Base-by-base conservation (phyloP, 2,888 invertebrate species). In the Nebria brevicollis region DNA sequence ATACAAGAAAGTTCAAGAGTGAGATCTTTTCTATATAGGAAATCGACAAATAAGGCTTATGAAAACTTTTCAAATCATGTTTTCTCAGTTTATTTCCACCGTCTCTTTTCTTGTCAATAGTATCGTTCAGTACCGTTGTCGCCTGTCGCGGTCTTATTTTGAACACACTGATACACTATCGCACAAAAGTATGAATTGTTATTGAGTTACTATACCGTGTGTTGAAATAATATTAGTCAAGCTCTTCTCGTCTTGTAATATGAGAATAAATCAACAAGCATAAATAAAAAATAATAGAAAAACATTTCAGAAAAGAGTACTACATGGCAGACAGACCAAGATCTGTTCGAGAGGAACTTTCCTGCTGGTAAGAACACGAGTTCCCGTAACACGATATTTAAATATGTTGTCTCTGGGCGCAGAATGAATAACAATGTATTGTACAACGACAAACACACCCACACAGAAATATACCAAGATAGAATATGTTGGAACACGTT, bases 341-440 rank as follows among this genome's bases (percentile, higher is more conserved):
- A 74, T n/a, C 42, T n/a, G 15, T 15, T 25, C 26, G 15, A 34
- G 10, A 73, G 73, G 42, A 73, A 34, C 73, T n/a, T 13, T 74
- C 75, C 74, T 68, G 75, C 75, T 75, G 79, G 72, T 73, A 74
- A 10, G 73, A 26, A 54, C 66, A 73, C 11, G 72, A 74, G 65
- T 79, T 79, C 79, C 79, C 74, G 79, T 68, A 68, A 79, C 79
- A 79, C 74, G 79, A 79, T 79, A 79, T 79, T 79, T 74, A 79
- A 79, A 79, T 79, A 73, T 74, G 43, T 73, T 15, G 13, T 34
- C 15, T 25, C 73, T 41, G 41, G 11, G 6, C 7, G 72, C 75
- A 20, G 70, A 70, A 13, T 8, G 70, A 70, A 34, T 26, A 70
- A 34, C 70, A 10, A 54, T 13, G 54, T 54, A 54, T 13, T 54